These are phyloP conservation scores for Bryconaethiops microstoma DNA, from an alignment of 2,797 vertebrate genomes.

Conservation along the genomic window DNA sequence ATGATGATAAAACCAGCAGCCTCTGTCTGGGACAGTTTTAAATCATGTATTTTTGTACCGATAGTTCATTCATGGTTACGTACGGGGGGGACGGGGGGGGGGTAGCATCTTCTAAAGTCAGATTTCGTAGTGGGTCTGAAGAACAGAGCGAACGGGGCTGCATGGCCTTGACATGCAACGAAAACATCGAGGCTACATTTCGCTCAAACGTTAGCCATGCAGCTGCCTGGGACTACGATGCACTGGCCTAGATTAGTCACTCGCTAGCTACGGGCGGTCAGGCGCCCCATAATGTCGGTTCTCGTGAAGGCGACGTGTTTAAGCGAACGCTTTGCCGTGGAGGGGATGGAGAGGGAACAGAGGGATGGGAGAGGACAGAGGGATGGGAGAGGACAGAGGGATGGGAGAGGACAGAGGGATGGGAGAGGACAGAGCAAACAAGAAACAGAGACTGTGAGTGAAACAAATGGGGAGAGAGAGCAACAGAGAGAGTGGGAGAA, in stretches of 20 bases:
- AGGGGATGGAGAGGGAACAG: not conserved
- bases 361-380: not conserved
- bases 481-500: not conserved
- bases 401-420: not conserved
- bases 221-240: constrained; percentile 6
- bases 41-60: too few relatives aligned
- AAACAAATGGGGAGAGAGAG: not conserved
- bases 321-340: not conserved
- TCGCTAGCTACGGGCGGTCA: constrained; percentile 15
- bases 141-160: not conserved
- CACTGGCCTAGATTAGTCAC: constrained; percentile 1
- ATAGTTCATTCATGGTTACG: too few relatives aligned
- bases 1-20: too few relatives aligned
- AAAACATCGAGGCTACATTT: not conserved
- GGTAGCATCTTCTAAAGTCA: too few relatives aligned
- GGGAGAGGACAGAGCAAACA: not conserved
- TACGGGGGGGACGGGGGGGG: too few relatives aligned
- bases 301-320: constrained; percentile 12
- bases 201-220: not conserved
- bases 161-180: not conserved
- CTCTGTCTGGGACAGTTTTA: not conserved
- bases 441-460: not conserved
- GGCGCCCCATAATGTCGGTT: constrained; percentile 13
- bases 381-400: not conserved
- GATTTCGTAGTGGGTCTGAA: not conserved